Base-by-base conservation (phyloP, 2,888 invertebrate genomes). In the Euclidia mi region DNA sequence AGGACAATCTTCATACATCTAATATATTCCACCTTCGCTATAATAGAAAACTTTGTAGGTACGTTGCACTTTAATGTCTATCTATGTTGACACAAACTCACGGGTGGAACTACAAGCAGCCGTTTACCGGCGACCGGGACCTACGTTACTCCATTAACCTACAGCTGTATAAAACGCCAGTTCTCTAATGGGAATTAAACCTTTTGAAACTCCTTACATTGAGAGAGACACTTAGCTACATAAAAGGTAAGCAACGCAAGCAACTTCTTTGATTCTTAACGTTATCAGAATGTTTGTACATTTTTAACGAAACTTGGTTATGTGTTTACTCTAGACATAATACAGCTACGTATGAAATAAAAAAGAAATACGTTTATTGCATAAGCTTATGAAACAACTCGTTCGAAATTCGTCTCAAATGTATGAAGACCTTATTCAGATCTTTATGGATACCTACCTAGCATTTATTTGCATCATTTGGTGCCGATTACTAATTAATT, bases 151-250 rank as follows among this genome's bases (percentile, higher is more conserved):
- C 71, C 56, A 74, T 71, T 71, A 71, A 64, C 70, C 44, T 55
- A 53, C 62, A 70, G 60, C 59, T 56, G 56, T 70, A 64, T 67
- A 71, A 56, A 62, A 71, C 68, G 65, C 51, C 68, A 61, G 64
- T 53, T 61, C 45, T 56, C 75, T 72, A 75, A 72, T 71, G 59
- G 65, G 68, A 71, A 72, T 67, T 67, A 72, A 72, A 62, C 75
- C 67, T 68, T 74, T 72, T 65, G 45, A 68, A 74, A 71, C 66
- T 71, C 70, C 65, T 72, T 56, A 38, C 62, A 55, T 61, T 69
- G 47, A 31, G 41, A 31, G 56, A 47, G 37, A 45, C 56, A 62
- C 63, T 65, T 62, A 32, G 14, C 51, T n/a, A 37, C 50, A 59
- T 56, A 17, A 48, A 65, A 61, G 60, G 60, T 72, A 70, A 64